Conservation (phyloP, 2,888 invertebrate species). For the Therioaphis trifolii region DNA sequence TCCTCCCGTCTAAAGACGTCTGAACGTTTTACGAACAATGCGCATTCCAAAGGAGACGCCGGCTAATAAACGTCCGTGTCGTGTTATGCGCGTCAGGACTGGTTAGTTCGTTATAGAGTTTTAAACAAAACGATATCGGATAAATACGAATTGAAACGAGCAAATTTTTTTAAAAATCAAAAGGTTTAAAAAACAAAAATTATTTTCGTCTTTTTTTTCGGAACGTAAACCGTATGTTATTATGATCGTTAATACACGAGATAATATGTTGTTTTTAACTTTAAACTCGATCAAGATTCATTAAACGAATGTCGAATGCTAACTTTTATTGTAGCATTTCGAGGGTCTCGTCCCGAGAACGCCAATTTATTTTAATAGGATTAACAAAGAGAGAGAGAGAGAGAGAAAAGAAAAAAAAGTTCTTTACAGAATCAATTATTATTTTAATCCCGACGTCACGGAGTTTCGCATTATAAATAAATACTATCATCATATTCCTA, state of each 20-base stretch:
- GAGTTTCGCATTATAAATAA: neutral
- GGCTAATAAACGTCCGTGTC: no score
- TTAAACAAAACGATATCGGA: no score
- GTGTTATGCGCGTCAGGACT: no score
- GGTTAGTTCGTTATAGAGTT: no score
- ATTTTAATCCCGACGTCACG: neutral
- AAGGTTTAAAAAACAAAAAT: no score
- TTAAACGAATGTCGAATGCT: neutral
- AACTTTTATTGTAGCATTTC: neutral
- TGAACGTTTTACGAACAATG: no score
- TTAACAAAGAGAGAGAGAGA: neutral
- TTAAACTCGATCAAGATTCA: neutral
- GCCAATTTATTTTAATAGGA: conserved; percentile 10
- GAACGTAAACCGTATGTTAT: neutral
- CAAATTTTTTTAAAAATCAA: no score
- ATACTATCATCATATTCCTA: neutral
- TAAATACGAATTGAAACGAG: no score
- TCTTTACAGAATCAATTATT: neutral
- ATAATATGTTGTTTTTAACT: neutral
- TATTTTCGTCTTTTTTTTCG: neutral
- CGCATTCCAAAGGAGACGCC: no score
- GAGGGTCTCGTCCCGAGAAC: neutral
- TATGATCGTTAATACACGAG: neutral
- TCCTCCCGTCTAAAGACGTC: no score
- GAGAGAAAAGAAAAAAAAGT: neutral